A percentile compares a stretch with the other conserved stretches of the same genome.
Evolutionary conservation across 2,797 vertebrate species (phyloP).

Genomic region (Thamnophis elegans): DNA sequence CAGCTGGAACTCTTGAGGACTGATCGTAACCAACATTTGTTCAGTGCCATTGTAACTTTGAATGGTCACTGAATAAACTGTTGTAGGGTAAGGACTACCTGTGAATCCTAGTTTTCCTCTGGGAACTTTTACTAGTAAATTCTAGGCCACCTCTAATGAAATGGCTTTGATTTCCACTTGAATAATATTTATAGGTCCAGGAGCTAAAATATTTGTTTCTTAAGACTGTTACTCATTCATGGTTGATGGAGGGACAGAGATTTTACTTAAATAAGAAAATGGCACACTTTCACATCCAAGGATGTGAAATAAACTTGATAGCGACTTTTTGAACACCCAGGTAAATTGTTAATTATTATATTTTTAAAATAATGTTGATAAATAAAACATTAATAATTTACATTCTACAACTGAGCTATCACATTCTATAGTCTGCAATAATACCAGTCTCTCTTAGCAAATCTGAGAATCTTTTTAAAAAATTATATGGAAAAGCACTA

Average conservation of each 20-base stretch:
- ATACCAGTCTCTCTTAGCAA: slow-evolving; percentile 16
- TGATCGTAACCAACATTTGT: neutral
- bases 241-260: neutral
- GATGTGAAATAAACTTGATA: neutral
- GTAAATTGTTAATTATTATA: neutral
- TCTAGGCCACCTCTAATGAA: neutral
- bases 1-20: neutral
- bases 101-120: neutral
- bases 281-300: neutral
- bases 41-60: neutral
- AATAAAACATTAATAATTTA: neutral
- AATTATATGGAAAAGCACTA: neutral
- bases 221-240: neutral
- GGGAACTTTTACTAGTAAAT: neutral
- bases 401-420: neutral
- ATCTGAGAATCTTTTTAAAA: neutral
- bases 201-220: neutral
- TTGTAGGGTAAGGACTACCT: neutral
- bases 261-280: neutral
- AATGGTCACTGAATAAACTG: neutral
- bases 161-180: neutral
- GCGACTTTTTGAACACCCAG: neutral
- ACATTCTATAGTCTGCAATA: neutral
- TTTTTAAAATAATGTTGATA: neutral
- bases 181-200: neutral